Conservation (phyloP, 2,113 vertebrate genomes). For the Xiphophorus maculatus region DNA sequence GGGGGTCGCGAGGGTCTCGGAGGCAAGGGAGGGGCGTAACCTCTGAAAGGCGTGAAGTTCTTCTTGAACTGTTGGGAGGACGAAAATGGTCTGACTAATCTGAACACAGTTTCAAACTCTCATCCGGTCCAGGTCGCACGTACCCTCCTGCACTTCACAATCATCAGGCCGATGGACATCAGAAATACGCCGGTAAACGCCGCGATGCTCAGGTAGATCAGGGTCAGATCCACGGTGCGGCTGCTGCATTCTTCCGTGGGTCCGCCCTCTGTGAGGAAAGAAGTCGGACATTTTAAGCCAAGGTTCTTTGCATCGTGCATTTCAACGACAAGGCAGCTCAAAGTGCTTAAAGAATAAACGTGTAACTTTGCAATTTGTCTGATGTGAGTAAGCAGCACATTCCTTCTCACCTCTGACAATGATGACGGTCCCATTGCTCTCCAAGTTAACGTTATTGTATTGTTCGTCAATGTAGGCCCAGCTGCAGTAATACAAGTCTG, state of each 20-base stretch:
- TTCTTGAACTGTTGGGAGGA: constrained; percentile 48
- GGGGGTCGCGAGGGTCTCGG: neutral
- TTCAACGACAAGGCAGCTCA: neutral
- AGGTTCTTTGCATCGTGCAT: no score
- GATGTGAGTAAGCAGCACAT: neutral
- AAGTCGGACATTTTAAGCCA: no score
- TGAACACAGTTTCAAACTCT: neutral
- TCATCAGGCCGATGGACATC: neutral
- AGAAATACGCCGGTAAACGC: neutral
- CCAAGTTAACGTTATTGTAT: fast-evolving
- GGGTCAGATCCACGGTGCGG: neutral
- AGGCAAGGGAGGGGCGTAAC: neutral
- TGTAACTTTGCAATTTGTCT: neutral
- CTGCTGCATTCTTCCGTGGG: constrained; percentile 30
- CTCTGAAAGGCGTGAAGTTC: constrained; percentile 20
- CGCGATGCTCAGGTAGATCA: constrained; percentile 29
- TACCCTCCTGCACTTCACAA: constrained; percentile 46
- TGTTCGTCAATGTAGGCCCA: constrained; percentile 1
- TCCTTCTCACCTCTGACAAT: constrained; percentile 64
- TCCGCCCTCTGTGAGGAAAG: constrained; percentile 32
- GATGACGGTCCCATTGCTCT: constrained; percentile 55
- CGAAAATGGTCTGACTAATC: constrained; percentile 3
- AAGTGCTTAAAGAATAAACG: no score
- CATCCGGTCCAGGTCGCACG: constrained; percentile 7
- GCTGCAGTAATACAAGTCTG: constrained; percentile 64